A percentile compares a stretch with the other conserved stretches of the same genome.
Evolutionary conservation across 1,140 invertebrate species (phyloP).

Genomic region (Papilio xuthus): DNA sequence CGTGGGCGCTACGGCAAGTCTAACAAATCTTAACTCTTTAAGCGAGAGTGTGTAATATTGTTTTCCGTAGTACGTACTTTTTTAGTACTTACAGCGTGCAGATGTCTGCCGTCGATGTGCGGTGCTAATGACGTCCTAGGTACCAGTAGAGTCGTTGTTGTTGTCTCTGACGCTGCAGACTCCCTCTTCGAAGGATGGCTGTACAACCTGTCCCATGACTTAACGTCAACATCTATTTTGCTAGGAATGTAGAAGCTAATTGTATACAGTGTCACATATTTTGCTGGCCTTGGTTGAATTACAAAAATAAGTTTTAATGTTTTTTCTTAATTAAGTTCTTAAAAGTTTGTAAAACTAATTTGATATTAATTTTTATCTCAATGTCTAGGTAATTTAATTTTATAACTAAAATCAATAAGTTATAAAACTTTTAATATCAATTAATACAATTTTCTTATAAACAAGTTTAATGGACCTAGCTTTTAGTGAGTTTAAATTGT

Average conservation of each 20-base stretch:
- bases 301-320: not conserved
- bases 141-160: conserved; percentile 86
- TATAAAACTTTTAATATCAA: not conserved
- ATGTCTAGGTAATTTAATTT: not conserved
- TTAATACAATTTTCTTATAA: not conserved
- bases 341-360: not conserved
- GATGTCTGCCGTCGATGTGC: conserved; percentile 63
- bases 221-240: conserved; percentile 33
- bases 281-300: too few species aligned
- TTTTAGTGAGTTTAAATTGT: not conserved
- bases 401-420: not conserved
- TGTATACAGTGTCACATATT: not conserved
- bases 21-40: not conserved
- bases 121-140: conserved; percentile 69
- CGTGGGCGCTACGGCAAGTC: not conserved
- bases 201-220: conserved; percentile 81
- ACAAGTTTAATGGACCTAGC: not conserved
- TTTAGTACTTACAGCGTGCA: conserved; percentile 66
- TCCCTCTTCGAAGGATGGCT: conserved; percentile 86
- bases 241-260: not conserved
- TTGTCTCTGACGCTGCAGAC: conserved; percentile 86
- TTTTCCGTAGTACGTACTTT: not conserved
- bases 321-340: not conserved
- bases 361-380: not conserved
- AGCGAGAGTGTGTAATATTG: not conserved